Evolutionary conservation across 2,797 vertebrate genomes (phyloP).

Genomic region (Hydrophis major): DNA sequence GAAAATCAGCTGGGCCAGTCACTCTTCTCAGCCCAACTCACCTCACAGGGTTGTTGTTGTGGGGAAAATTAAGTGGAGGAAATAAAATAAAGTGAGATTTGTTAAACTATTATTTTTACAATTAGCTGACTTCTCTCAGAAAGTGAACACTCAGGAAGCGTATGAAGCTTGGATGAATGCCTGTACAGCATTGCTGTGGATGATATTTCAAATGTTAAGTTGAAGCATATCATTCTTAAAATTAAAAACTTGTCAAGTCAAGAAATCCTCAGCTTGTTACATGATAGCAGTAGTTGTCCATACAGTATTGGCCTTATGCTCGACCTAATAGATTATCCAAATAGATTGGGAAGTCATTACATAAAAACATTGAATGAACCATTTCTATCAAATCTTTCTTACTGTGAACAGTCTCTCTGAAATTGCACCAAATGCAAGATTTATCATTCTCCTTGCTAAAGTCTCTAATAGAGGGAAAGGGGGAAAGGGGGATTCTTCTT

Average conservation of each 20-base stretch:
- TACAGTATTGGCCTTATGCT: neutral
- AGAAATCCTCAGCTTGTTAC: neutral
- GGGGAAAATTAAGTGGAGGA: neutral
- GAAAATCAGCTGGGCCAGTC: neutral
- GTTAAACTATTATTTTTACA: neutral
- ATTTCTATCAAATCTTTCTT: neutral
- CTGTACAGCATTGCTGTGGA: neutral
- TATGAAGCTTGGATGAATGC: conserved; percentile 5
- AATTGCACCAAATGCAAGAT: neutral
- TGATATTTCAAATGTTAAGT: conserved; percentile 28
- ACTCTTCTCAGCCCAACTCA: neutral
- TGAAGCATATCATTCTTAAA: conserved; percentile 29
- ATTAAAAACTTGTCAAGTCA: conserved; percentile 8
- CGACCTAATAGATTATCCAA: neutral
- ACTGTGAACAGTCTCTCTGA: neutral
- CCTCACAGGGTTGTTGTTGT: neutral
- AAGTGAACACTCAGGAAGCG: neutral
- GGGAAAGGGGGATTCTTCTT: neutral
- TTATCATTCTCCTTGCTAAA: too few relatives aligned
- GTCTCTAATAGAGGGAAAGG: neutral
- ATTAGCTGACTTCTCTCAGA: neutral
- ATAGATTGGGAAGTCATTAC: neutral
- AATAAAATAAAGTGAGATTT: neutral
- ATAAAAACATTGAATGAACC: neutral
- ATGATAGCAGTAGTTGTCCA: neutral